Evolutionary conservation across 2,113 vertebrate species (phyloP), one percentile per base, ranked within the genome.

Genomic region (Chionis minor): DNA sequence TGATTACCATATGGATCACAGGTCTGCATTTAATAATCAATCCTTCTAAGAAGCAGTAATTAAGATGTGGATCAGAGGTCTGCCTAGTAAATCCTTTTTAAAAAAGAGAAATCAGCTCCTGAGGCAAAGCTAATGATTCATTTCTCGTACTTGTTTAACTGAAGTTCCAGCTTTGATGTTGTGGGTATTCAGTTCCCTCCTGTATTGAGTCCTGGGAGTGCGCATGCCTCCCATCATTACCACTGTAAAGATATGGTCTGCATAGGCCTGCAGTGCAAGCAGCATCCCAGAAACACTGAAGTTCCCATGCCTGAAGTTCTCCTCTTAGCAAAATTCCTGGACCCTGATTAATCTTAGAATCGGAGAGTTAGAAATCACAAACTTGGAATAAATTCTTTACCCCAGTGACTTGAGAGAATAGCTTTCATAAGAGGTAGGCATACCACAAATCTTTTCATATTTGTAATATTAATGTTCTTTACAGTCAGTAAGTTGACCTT

Each of bases 401-500:
- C 42, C 33, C 30, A 58, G 35, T 58, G 54, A 70, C 42, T 86
- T 80, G 54, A 90, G 40, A 86, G 40, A 90, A 80, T 69, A 91
- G 28, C 52, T 79, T 81, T 92, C 27, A 3, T 65, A 70, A 78
- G n/a, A 82, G 18, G 63, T 40, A 91, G 38, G 6, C 72, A 84
- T 38, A 63, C 19, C 32, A 83, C 70, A 88, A 67, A 94, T 86
- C 45, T 74, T 88, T 81, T 21, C 59, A 16, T 86, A 86, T 81
- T 91, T 69, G 51, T 74, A 88, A 74, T 88, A 74, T 52, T 84
- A 74, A 67, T 78, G n/a, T 91, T 93, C 69, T 96, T 95, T 90
- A 92, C 55, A 93, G 75, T 92, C 82, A 78, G 58, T 92, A 93
- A 92, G 38, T 69, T 94, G 56, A 92, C 63, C 35, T 92, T 96